These are phyloP conservation scores for Ambastaia sidthimunki DNA, from an alignment of 2,797 vertebrate genomes.

Conservation along the genomic window DNA sequence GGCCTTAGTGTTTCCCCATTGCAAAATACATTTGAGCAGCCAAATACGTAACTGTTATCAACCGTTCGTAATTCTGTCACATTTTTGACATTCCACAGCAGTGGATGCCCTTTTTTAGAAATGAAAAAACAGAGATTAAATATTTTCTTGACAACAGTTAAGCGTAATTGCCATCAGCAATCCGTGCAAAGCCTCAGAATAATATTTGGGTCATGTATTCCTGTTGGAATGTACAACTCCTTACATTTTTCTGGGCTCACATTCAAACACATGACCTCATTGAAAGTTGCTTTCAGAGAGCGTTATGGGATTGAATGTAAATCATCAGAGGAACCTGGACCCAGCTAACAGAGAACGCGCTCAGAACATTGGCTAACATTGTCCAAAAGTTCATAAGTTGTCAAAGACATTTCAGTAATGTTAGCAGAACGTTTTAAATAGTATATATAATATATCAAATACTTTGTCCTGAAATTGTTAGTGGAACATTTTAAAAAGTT, in stretches of 20 bases:
- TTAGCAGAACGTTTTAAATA: too few species aligned
- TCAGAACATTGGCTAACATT: too few species aligned
- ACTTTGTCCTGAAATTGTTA: too few species aligned
- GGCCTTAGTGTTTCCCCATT: background rate
- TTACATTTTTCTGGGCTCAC: constrained; percentile 31
- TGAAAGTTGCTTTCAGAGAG: constrained; percentile 41
- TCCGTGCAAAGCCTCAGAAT: constrained; percentile 18
- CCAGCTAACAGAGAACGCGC: too few species aligned
- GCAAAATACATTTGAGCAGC: background rate
- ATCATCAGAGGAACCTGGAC: background rate
- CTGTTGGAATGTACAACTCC: constrained; percentile 43
- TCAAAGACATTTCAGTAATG: too few species aligned
- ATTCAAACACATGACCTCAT: constrained; percentile 23
- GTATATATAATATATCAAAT: too few species aligned
- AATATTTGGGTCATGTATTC: constrained; percentile 8
- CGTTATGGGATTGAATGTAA: constrained; percentile 15
- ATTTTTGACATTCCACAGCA: constrained; percentile 38
- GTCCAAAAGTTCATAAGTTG: too few species aligned
- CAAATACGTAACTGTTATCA: constrained; percentile 11
- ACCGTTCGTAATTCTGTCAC: constrained; percentile 45
- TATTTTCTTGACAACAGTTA: constrained; percentile 20
- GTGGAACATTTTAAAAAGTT: too few species aligned
- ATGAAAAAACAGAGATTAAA: constrained; percentile 22
- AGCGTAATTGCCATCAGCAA: constrained; percentile 4
- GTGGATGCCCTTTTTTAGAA: constrained; percentile 46